Evolutionary conservation across 1,140 invertebrate genomes (phyloP), one percentile per base, ranked within the genome.

Genomic region (Drosophila seguyi): DNA sequence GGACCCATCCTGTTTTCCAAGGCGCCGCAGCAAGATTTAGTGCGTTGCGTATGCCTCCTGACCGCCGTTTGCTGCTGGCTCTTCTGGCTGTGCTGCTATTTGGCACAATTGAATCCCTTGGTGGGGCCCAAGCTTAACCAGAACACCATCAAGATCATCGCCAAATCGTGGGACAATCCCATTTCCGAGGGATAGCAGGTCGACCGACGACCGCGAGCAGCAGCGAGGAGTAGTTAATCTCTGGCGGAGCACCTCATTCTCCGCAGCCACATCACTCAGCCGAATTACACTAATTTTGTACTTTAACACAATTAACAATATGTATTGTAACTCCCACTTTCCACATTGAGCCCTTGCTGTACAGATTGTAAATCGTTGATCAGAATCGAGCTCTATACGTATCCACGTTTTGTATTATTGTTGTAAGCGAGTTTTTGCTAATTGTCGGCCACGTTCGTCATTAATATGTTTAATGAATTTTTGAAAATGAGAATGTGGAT

Each of bases 51-150:
- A 76, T 93, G 98, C 47, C 96, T 98, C 92, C 91, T 98, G 92
- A 98, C 97, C 48, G 97, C 97, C n/a, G 96, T 95, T 34, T 96
- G 96, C 36, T 98, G 97, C 93, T 98, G 97, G 96, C 93, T 98
- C 53, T 98, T 98, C 92, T 99, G 98, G 98, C 93, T 99, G 50
- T 98, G 97, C 92, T 97, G 97, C 75, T 99, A 98, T 86, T 95
- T 99, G 95, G 96, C 96, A 39, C 98, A 99, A 93, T 97, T 99
- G 96, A 98, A 99, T 94, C 98, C 98, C 1, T 93, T 99, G 25
- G 96, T 98, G 83, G 98, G 98, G 22, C 98, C 98, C 47, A 96
- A 95, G 93, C 92, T 99, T 4, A 93, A 93, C 58, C 94, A 94
- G 77, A 92, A 94, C n/a, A 96, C 95, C 0, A 93, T 98, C 44